A percentile compares a stretch with the other conserved stretches of the same genome.
These are phyloP conservation scores for Nanorana parkeri DNA, from an alignment of 2,113 vertebrate species.

Conservation along the genomic window DNA sequence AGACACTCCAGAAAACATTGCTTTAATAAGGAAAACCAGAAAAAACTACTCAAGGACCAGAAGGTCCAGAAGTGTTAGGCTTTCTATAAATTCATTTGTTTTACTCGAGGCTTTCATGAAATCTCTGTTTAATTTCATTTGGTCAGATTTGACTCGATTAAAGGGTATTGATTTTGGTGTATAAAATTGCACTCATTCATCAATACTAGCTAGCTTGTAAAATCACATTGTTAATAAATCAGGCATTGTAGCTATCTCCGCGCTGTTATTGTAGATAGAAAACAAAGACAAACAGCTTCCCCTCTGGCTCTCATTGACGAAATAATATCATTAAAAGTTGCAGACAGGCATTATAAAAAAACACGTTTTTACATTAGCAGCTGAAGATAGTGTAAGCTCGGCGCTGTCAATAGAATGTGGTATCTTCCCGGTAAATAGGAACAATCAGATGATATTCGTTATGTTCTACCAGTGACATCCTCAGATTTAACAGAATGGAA, in stretches of 20 bases:
- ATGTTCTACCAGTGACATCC: too few species aligned
- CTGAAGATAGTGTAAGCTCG: neutral
- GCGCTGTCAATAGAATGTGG: conserved; percentile 2
- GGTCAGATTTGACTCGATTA: conserved; percentile 70
- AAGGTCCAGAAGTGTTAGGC: neutral
- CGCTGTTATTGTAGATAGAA: conserved; percentile 46
- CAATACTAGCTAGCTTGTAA: conserved; percentile 62
- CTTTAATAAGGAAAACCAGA: neutral
- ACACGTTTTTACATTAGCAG: conserved; percentile 5
- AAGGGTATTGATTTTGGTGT: conserved; percentile 67
- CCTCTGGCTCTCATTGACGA: conserved; percentile 56
- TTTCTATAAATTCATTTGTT: conserved; percentile 46
- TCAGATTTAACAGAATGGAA: too few species aligned
- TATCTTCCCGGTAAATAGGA: conserved; percentile 2
- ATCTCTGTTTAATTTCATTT: conserved; percentile 68
- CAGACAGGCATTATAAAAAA: neutral
- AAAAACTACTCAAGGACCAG: neutral
- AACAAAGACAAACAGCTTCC: conserved; percentile 37
- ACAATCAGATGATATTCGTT: neutral
- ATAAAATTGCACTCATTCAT: conserved; percentile 69
- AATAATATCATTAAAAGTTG: conserved; percentile 60
- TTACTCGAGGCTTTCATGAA: conserved; percentile 58
- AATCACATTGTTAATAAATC: conserved; percentile 69
- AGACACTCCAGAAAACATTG: neutral
- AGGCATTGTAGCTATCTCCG: neutral